These are phyloP conservation scores for Monochamus alternatus DNA, from an alignment of 2,888 invertebrate species.

Conservation along the genomic window DNA sequence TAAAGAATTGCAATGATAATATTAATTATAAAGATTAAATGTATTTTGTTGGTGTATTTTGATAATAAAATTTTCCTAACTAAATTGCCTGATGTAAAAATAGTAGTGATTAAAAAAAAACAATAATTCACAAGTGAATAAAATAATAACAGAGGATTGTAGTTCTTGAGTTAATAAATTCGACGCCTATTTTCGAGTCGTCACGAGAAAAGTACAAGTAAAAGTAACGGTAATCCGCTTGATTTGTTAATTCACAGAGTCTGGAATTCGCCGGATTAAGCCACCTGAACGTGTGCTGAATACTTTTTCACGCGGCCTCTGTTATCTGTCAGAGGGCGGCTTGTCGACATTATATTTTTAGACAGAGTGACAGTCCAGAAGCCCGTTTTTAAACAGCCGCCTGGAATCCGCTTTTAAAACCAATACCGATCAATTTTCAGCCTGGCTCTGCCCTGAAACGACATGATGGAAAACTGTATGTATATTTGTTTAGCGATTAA, in stretches of 20 bases:
- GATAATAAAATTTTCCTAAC: too few species aligned
- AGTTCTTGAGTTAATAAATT: conserved; percentile 31
- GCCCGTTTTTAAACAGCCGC: conserved; percentile 23
- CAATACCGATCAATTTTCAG: conserved; percentile 24
- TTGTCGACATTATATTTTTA: conserved; percentile 48
- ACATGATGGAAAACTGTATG: conserved; percentile 9
- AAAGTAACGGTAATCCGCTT: conserved; percentile 36
- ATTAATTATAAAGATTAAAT: too few species aligned
- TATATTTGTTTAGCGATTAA: conserved; percentile 8
- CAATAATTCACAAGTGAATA: too few species aligned
- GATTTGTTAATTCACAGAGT: conserved; percentile 35
- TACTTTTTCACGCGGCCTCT: conserved; percentile 42
- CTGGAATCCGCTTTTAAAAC: conserved; percentile 30
- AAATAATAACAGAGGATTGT: too few species aligned
- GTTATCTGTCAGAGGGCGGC: conserved; percentile 46
- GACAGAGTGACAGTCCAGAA: conserved; percentile 36
- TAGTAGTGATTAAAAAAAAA: too few species aligned
- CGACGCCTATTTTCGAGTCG: not conserved
- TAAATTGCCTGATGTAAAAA: too few species aligned
- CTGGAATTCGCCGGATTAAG: conserved; percentile 34
- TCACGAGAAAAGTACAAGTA: conserved; percentile 22
- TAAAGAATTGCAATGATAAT: too few species aligned
- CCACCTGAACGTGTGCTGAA: conserved; percentile 23
- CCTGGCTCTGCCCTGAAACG: not conserved
- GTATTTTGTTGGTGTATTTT: too few species aligned